Conservation (phyloP, 64 coral and sea anemone genomes). For the Porites lutea region DNA sequence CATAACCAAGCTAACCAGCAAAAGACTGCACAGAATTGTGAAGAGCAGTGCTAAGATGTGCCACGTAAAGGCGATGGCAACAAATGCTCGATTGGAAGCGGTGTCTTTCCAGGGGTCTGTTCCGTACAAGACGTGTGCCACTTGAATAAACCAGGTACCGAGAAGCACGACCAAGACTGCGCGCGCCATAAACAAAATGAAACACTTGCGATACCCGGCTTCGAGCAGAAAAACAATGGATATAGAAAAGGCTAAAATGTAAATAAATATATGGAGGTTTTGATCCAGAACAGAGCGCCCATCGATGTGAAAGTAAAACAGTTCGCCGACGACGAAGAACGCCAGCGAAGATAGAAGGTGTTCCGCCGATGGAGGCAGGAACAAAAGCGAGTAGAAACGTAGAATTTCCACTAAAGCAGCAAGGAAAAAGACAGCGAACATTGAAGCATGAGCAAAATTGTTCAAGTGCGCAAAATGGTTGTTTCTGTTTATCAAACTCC, state of each 20-base stretch:
- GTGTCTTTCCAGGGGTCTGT: not conserved
- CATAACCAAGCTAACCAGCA: not conserved
- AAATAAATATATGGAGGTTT: constrained; percentile 48
- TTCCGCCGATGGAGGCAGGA: constrained; percentile 33
- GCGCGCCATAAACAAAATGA: constrained; percentile 42
- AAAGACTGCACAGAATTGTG: not conserved
- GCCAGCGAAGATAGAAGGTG: constrained; percentile 41
- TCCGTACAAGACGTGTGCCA: not conserved
- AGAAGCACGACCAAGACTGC: constrained; percentile 56
- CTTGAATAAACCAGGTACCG: constrained; percentile 70
- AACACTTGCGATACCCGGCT: constrained; percentile 48
- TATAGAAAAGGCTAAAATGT: constrained; percentile 50
- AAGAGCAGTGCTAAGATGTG: not conserved
- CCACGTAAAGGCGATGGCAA: not conserved
- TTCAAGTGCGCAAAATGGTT: constrained; percentile 59
- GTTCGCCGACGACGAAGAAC: constrained; percentile 31
- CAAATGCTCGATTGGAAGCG: not conserved
- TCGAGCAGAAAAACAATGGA: constrained; percentile 45
- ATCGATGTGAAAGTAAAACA: constrained; percentile 69
- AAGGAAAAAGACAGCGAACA: constrained; percentile 66
- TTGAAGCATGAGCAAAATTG: constrained; percentile 74
- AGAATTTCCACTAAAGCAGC: constrained; percentile 58
- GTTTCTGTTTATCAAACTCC: constrained; percentile 22
- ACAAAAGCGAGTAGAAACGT: constrained; percentile 27
- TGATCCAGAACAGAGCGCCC: constrained; percentile 44